phyloP scores from a whole-genome alignment of 2,888 invertebrate species.

The Agrochola macilenta region DNA sequence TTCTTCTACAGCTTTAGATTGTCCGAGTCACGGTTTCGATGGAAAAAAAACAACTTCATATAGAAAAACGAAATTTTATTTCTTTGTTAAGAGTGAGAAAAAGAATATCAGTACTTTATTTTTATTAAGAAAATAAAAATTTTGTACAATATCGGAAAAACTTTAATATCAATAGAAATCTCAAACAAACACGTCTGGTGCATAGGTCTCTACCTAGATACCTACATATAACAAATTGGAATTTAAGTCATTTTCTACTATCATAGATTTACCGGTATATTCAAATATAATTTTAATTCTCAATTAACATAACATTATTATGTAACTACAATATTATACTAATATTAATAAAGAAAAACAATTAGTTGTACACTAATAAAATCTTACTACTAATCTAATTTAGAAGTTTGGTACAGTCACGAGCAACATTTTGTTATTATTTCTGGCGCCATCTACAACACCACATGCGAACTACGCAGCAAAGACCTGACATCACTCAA shows the following conservation, averaged over 20 bases:
- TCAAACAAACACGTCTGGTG: not conserved
- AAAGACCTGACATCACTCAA: not conserved
- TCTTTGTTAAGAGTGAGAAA: not conserved
- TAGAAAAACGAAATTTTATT: not conserved
- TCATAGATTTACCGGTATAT: not conserved
- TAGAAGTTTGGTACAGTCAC: not conserved
- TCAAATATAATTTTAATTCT: constrained; percentile 5
- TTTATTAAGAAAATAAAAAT: not conserved
- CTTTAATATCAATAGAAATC: constrained; percentile 3
- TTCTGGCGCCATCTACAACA: not conserved
- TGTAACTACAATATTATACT: not conserved
- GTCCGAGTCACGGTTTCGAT: not conserved
- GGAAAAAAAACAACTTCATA: not conserved
- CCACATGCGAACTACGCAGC: not conserved
- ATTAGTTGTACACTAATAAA: not conserved
- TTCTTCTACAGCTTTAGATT: not conserved
- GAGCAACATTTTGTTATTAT: not conserved
- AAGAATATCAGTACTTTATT: not conserved
- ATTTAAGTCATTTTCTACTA: not conserved
- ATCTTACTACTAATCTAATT: not conserved
- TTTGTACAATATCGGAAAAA: not conserved
- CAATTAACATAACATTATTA: not conserved
- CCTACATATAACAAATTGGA: not conserved
- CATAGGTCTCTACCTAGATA: not conserved
- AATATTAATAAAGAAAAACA: not conserved